Base-by-base conservation (phyloP, 2,888 invertebrate species). In the Nematopogon swammerdamellus region DNA sequence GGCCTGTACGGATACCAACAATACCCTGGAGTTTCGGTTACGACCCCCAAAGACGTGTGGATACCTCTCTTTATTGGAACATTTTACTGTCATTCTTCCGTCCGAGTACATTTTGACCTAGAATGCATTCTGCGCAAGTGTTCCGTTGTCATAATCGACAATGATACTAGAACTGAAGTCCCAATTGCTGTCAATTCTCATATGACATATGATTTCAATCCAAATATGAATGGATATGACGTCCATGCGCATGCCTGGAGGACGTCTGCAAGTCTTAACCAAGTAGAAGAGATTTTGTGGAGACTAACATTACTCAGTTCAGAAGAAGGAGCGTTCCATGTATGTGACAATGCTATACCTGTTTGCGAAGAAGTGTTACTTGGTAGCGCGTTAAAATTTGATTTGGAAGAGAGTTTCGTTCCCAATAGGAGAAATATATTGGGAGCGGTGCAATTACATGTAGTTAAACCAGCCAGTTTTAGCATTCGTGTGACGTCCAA, bases 351-450 rank as follows among this genome's bases (percentile, higher is more conserved):
- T 10, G 65, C 68, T 1, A 2, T 52, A 0, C 61, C 62, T 4
- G 59, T 58, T 0, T 76, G 76, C 55, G 64, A 56, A 1, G 68
- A 68, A 36, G 8, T 56, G 1, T 56, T 61, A 2, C 50, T 76
- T 1, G 58, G 60, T 1, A 50, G 61, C 0, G 57, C 70, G 0
- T 52, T 46, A 1, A 79, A 76, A 52, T 36, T 73, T 19, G 72
- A 68, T 44, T 48, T 73, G 2, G 72, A 72, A 2, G 75, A 76
- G 51, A 65, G 77, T 1, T 79, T 67, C 49, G 54, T 76, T 44
- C 77, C 79, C 0, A 79, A 79, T 45, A 62, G 70, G 49, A 65
- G 68, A 19, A 68, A 75, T 43, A 73, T 77, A n/a, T 54, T 76
- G 4, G 74, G 76, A 8, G 73, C 72, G 0, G 59, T 79, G 1